Conservation (phyloP, 2,888 invertebrate species). For the Pandemis cinnamomeana region DNA sequence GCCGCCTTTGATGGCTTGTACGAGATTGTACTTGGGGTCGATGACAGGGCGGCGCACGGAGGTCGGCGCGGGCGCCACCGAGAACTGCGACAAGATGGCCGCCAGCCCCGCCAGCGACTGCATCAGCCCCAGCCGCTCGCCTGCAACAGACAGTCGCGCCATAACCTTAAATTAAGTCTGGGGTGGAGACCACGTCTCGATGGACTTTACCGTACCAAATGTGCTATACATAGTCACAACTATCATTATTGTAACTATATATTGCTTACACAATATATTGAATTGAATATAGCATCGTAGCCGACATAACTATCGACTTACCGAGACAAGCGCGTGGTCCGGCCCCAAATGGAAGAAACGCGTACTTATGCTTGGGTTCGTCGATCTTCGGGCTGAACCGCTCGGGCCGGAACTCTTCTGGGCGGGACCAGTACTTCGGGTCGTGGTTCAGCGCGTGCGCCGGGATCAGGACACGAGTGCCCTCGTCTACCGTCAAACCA, state of each 20-base stretch:
- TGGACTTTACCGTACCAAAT: too few relatives aligned
- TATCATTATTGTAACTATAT: too few relatives aligned
- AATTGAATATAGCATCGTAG: too few relatives aligned
- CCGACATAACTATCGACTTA: background rate
- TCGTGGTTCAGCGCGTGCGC: constrained; percentile 38
- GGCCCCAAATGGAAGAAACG: constrained; percentile 40
- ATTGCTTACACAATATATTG: too few relatives aligned
- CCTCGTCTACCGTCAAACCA: constrained; percentile 37
- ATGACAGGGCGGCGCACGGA: constrained; percentile 24
- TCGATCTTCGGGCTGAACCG: constrained; percentile 46
- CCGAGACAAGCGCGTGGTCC: constrained; percentile 41
- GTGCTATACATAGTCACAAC: too few relatives aligned
- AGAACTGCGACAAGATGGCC: constrained; percentile 13
- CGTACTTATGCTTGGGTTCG: constrained; percentile 29
- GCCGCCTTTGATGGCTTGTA: constrained; percentile 54
- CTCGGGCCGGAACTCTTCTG: constrained; percentile 50
- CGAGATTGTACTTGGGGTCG: constrained; percentile 59
- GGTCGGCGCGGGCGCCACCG: constrained; percentile 1
- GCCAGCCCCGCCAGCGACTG: constrained; percentile 67
- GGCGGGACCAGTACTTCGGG: constrained; percentile 48
- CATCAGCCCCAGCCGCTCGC: constrained; percentile 69
- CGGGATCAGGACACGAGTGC: constrained; percentile 30
- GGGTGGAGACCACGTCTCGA: too few relatives aligned
- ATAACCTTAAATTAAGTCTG: too few relatives aligned
- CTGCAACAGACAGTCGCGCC: constrained; percentile 48